These are phyloP conservation scores for Elephantulus edwardii DNA, from an alignment of 2,113 vertebrate genomes.

Conservation along the genomic window DNA sequence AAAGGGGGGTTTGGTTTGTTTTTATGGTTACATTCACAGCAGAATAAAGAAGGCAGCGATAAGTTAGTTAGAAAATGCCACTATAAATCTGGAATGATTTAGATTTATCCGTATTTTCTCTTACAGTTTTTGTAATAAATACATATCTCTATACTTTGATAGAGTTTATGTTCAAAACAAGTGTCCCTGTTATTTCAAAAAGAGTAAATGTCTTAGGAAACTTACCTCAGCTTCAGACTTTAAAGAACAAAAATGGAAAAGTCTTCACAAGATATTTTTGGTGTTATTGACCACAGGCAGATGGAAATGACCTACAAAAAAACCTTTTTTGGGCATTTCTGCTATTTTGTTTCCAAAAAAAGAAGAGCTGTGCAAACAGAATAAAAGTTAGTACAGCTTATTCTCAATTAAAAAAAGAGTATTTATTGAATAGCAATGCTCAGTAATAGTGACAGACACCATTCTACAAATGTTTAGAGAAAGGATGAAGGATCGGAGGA, in stretches of 20 bases:
- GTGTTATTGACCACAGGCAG: slow-evolving; percentile 43
- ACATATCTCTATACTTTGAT: background rate
- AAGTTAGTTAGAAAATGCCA: background rate
- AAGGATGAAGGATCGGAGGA: too few species aligned
- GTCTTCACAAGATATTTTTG: slow-evolving; percentile 58
- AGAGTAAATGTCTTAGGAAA: background rate
- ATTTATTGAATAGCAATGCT: background rate
- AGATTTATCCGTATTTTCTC: background rate
- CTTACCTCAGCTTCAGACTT: background rate
- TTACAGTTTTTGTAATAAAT: slow-evolving; percentile 7
- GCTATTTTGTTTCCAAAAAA: background rate
- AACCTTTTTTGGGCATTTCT: background rate
- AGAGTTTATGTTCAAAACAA: background rate
- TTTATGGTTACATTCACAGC: background rate
- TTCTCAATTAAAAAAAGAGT: background rate
- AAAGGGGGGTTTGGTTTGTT: background rate
- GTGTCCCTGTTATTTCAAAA: background rate
- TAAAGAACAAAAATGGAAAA: slow-evolving; percentile 35
- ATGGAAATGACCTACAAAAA: slow-evolving; percentile 47
- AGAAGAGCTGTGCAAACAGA: slow-evolving; percentile 28
- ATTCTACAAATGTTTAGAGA: too few species aligned
- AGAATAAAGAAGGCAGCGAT: background rate
- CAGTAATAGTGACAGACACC: background rate
- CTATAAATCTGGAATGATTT: background rate
- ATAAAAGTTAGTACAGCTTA: background rate